A percentile compares a stretch with the other conserved stretches of the same genome.
These are phyloP conservation scores for Tipula lateralis DNA, from an alignment of 2,888 invertebrate genomes.

Conservation along the genomic window DNA sequence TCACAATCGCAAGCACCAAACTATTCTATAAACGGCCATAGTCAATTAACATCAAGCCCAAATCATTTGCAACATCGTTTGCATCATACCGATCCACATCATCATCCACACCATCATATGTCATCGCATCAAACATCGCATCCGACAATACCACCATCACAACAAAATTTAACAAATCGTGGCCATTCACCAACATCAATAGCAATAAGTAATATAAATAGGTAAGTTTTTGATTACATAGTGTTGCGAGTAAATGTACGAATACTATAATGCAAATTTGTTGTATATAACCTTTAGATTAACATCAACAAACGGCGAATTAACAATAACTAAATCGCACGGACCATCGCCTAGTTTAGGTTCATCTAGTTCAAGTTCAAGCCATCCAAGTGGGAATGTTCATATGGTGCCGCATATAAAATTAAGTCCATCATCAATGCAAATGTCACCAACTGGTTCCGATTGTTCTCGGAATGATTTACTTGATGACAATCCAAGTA, in stretches of 20 bases:
- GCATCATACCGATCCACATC: constrained; percentile 41
- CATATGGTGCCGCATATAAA: constrained; percentile 51
- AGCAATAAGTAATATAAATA: constrained; percentile 52
- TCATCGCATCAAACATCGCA: not conserved
- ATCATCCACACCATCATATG: constrained; percentile 38
- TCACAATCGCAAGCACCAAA: constrained; percentile 39
- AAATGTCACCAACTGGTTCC: constrained; percentile 58
- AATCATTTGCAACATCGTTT: constrained; percentile 32
- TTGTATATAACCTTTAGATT: constrained; percentile 52
- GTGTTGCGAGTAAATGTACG: not conserved
- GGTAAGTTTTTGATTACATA: constrained; percentile 50
- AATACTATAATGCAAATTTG: not conserved
- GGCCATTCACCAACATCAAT: constrained; percentile 35
- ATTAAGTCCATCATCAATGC: constrained; percentile 59
- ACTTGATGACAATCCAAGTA: constrained; percentile 79
- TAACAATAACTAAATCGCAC: constrained; percentile 75
- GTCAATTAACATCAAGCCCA: constrained; percentile 43
- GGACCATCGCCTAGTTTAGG: constrained; percentile 48
- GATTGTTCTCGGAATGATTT: constrained; percentile 61
- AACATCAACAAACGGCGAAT: constrained; percentile 72
- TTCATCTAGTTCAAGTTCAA: constrained; percentile 40
- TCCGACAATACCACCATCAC: constrained; percentile 36
- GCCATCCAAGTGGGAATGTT: constrained; percentile 37
- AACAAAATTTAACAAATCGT: constrained; percentile 40
- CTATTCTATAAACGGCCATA: constrained; percentile 38